Evolutionary conservation across 1,140 invertebrate genomes (phyloP).

Genomic region (Elysia chlorotica): DNA sequence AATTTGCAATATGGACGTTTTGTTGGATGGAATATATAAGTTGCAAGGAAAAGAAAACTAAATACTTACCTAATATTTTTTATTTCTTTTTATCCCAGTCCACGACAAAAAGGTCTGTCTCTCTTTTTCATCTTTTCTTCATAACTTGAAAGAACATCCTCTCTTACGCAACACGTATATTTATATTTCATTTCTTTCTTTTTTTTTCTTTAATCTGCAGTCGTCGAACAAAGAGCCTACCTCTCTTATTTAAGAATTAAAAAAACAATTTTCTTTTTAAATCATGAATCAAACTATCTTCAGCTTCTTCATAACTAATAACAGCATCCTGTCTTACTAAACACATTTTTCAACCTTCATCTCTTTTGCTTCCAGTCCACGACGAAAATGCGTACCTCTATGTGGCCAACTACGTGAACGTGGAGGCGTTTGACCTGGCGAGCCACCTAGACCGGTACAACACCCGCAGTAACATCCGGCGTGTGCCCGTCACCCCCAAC

Average conservation of each 20-base stretch:
- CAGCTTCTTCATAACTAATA: background rate
- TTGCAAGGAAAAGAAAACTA: too few relatives aligned
- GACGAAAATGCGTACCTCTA: constrained; percentile 18
- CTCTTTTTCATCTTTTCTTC: too few relatives aligned
- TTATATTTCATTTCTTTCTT: too few relatives aligned
- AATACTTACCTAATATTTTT: too few relatives aligned
- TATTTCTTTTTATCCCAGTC: too few relatives aligned
- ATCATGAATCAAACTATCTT: background rate
- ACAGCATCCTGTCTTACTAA: background rate
- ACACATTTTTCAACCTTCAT: constrained; percentile 2
- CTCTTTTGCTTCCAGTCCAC: constrained; percentile 49
- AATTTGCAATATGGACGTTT: too few relatives aligned
- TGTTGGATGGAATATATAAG: too few relatives aligned
- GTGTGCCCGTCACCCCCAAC: too few relatives aligned
- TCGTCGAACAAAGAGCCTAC: background rate
- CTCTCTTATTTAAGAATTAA: background rate
- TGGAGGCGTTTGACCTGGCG: background rate
- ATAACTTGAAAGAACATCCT: too few relatives aligned
- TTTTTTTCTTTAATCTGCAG: too few relatives aligned
- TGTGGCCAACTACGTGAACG: constrained; percentile 27
- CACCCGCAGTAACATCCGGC: constrained; percentile 24
- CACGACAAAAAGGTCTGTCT: too few relatives aligned
- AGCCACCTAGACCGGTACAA: constrained; percentile 16
- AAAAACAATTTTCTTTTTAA: background rate
- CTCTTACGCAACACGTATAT: too few relatives aligned